Evolutionary conservation across 2,797 vertebrate species (phyloP).

Genomic region (Rhynchonycteris naso): DNA sequence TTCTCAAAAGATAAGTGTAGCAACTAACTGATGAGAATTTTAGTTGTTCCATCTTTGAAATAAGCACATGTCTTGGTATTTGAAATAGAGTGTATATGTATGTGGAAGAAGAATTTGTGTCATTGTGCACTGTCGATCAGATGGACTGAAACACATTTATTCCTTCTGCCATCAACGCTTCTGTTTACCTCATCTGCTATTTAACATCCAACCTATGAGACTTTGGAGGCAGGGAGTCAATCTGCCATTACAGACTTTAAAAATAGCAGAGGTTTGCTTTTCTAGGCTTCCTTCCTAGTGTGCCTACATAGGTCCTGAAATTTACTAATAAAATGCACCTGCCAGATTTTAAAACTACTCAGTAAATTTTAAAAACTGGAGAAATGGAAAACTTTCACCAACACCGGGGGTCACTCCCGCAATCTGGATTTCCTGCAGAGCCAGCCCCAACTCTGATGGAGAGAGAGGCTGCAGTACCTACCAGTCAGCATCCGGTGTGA

Average conservation of each 20-base stretch:
- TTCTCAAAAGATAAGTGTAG: neutral
- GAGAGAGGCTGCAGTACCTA: neutral
- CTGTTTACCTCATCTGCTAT: neutral
- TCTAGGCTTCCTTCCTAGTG: neutral
- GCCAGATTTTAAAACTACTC: neutral
- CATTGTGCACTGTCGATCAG: neutral
- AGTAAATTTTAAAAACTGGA: neutral
- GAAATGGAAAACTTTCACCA: neutral
- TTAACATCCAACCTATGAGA: neutral
- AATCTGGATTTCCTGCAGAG: neutral
- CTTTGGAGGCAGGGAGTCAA: neutral
- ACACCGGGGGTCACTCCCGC: accelerated
- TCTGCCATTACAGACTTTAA: neutral
- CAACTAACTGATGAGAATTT: neutral
- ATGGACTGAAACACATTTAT: neutral
- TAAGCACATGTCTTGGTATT: neutral
- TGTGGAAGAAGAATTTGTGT: neutral
- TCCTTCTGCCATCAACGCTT: neutral
- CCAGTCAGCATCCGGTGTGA: neutral
- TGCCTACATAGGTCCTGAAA: neutral
- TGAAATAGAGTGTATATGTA: neutral
- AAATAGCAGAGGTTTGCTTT: neutral
- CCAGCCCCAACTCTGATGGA: neutral
- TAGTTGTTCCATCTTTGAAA: neutral
- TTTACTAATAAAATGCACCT: neutral